These are phyloP conservation scores for Marmota monax DNA, from an alignment of 2,113 vertebrate species.

Conservation along the genomic window DNA sequence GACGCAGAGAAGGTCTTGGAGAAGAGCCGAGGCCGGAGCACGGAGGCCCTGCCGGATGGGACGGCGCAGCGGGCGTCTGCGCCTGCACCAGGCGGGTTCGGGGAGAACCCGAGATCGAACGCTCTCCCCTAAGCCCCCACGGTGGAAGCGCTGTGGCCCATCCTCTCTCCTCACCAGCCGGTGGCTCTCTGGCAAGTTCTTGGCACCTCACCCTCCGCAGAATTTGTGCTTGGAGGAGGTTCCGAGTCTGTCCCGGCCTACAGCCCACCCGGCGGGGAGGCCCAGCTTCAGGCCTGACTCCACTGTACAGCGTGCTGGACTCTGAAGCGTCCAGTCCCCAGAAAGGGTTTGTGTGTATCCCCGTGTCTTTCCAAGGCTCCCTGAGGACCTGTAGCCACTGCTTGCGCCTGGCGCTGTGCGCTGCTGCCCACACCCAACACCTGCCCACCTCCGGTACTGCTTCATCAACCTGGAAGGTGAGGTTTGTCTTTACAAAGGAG, in stretches of 20 bases:
- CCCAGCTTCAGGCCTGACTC: background rate
- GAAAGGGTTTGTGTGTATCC: background rate
- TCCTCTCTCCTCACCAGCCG: too few relatives aligned
- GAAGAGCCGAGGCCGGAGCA: background rate
- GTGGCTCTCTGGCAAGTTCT: background rate
- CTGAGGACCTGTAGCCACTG: background rate
- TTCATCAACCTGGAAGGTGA: background rate
- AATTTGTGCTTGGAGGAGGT: background rate
- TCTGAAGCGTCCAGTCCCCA: background rate
- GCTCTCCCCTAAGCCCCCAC: background rate
- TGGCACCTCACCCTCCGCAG: background rate
- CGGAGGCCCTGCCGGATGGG: background rate
- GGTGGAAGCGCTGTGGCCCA: fast-evolving
- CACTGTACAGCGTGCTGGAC: background rate
- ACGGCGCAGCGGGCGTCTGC: background rate
- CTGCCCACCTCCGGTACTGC: background rate
- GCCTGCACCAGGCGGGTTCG: too few relatives aligned
- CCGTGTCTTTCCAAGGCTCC: background rate
- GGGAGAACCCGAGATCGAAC: background rate
- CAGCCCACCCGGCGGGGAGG: background rate
- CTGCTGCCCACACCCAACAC: background rate
- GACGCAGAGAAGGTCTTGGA: fast-evolving
- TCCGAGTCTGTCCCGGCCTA: fast-evolving
- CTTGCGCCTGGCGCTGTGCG: background rate
- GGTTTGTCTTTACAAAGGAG: background rate